Base-by-base conservation (phyloP, 2,113 vertebrate species). In the Conger conger region DNA sequence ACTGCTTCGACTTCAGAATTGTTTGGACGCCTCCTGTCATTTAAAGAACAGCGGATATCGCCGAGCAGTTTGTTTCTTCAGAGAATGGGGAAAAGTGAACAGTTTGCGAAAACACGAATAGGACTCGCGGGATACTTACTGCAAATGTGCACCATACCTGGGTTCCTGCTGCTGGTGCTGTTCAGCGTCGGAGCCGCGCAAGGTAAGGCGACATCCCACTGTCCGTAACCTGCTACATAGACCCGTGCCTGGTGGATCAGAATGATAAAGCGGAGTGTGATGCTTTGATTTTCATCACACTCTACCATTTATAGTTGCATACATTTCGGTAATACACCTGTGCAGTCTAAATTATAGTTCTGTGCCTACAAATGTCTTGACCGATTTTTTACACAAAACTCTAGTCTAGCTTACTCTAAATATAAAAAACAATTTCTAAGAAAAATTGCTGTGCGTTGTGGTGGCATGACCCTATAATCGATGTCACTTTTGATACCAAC, bases 1-100 rank as follows among this genome's bases (percentile, higher is more conserved):
- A 87, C 45, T 53, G 73, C 83, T n/a, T n/a, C 79, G 60, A 63
- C 50, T 78, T 38, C 63, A 33, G 13, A 23, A 73, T 33, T 73
- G 33, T 78, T 60, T 85, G 50, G 18, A 53, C 40, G 38, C n/a
- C 60, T 45, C 36, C 30, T 79, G 80, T 38, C 42, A 77, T 37
- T n/a, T 33, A 38, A 76, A 76, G 36, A 87, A 35, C 40, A 87
- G 84, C 77, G 81, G 54, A 79, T 30, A 45, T 81, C n/a, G 82
- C 82, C 80, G 84, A 88, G 91, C 92, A 91, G 89, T 93, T 91
- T 81, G 13, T 68, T 45, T 53, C 84, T 84, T 63, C 82, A 78
- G 53, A 91, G 82, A 89, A 97, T 98, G 97, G 93, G 96, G 91
- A 95, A 94, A 91, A 96, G 96, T 91, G 93, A 95, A 93, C 95